Conservation (phyloP, 2,797 vertebrate species). For the Gouania willdenowi region DNA sequence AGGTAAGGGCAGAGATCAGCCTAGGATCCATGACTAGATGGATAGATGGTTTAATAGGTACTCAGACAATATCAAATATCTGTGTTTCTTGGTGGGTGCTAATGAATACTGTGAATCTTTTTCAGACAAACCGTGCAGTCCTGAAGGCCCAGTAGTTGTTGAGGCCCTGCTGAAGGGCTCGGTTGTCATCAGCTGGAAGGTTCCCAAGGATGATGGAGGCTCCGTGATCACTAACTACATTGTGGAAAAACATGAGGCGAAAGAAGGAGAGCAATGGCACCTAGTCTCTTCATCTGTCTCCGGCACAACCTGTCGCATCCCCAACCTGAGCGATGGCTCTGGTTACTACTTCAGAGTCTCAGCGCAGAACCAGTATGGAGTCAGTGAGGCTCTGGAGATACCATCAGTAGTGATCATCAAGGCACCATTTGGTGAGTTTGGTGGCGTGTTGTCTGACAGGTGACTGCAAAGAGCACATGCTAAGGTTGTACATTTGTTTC, state of each 20-base stretch:
- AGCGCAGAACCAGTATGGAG: conserved; percentile 94
- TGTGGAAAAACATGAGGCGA: conserved; percentile 95
- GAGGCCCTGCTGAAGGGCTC: conserved; percentile 93
- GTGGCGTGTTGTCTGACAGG: neutral
- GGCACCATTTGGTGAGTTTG: conserved; percentile 88
- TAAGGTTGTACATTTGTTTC: conserved; percentile 7
- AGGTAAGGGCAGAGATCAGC: conserved; percentile 78
- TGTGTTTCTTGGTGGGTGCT: no score
- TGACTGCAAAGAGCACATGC: neutral
- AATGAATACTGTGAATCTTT: no score
- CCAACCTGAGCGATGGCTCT: conserved; percentile 90
- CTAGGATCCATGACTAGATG: no score
- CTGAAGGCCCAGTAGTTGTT: conserved; percentile 88
- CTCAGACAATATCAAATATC: no score
- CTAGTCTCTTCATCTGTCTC: conserved; percentile 93
- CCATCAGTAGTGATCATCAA: conserved; percentile 89
- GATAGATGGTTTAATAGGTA: no score
- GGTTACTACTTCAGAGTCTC: conserved; percentile 98
- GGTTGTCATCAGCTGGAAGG: conserved; percentile 93
- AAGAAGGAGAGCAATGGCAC: conserved; percentile 93
- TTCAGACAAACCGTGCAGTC: conserved; percentile 93
- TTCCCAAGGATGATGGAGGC: conserved; percentile 92
- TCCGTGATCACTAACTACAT: conserved; percentile 95
- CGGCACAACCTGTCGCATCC: conserved; percentile 89
- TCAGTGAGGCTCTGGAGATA: conserved; percentile 92